phyloP scores from a whole-genome alignment of 2,797 vertebrate genomes.

The Halcyon chelicuti region DNA sequence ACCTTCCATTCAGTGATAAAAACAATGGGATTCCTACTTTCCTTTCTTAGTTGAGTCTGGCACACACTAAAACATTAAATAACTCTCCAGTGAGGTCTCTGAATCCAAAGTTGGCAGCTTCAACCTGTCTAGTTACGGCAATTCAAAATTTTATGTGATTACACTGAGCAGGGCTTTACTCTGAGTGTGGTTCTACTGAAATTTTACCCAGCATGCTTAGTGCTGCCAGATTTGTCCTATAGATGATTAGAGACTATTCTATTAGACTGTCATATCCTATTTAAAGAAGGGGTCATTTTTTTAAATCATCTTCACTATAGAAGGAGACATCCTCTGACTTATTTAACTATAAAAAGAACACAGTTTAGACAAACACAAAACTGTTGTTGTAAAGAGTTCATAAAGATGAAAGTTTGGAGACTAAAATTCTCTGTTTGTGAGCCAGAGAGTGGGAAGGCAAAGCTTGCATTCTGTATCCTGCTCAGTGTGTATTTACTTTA shows the following conservation, averaged over 20 bases:
- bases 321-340: not conserved
- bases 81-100: not conserved
- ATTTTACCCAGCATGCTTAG: not conserved
- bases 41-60: not conserved
- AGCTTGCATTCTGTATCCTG: not conserved
- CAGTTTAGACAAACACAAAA: conserved; percentile 2
- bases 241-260: not conserved
- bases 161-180: not conserved
- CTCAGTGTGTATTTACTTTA: conserved; percentile 28
- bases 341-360: not conserved
- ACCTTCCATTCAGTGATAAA: not conserved
- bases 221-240: not conserved
- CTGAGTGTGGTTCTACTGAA: not conserved
- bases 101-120: not conserved
- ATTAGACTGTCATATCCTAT: not conserved
- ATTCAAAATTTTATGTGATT: not conserved
- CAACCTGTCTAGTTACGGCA: not conserved
- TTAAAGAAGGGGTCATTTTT: not conserved
- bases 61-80: not conserved
- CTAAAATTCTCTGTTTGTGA: not conserved
- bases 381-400: conserved; percentile 12
- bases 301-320: not conserved
- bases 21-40: not conserved
- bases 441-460: conserved; percentile 16
- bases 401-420: conserved; percentile 1